Evolutionary conservation across 2,888 invertebrate genomes (phyloP).

Genomic region (Xylota sylvarum): DNA sequence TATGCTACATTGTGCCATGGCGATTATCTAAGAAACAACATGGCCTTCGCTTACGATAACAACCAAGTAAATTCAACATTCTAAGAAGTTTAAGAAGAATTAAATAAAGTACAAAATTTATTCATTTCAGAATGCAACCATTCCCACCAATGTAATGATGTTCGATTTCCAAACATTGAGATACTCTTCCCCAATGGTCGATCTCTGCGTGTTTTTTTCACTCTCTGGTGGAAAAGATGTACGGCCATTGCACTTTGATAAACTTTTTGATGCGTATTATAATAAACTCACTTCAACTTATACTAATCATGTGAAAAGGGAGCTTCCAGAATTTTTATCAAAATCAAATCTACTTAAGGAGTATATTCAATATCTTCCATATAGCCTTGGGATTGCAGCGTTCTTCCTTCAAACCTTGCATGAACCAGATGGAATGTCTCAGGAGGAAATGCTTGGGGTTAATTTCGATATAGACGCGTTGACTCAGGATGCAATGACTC

Average conservation of each 20-base stretch:
- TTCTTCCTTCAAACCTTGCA: constrained; percentile 80
- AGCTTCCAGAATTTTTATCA: constrained; percentile 81
- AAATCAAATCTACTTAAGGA: constrained; percentile 80
- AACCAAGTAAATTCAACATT: constrained; percentile 30
- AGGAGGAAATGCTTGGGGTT: constrained; percentile 77
- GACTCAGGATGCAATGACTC: constrained; percentile 61
- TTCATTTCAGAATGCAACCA: constrained; percentile 66
- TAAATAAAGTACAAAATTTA: background rate
- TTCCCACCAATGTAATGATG: constrained; percentile 82
- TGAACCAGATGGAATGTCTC: constrained; percentile 76
- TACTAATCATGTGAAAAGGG: constrained; percentile 48
- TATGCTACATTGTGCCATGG: constrained; percentile 83
- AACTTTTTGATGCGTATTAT: constrained; percentile 82
- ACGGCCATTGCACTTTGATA: constrained; percentile 80
- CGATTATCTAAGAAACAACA: constrained; percentile 83
- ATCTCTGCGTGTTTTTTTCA: constrained; percentile 81
- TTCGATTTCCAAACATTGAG: constrained; percentile 84
- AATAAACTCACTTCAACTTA: constrained; percentile 78
- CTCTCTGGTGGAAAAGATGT: constrained; percentile 81
- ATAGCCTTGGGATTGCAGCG: constrained; percentile 78
- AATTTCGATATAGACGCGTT: constrained; percentile 72
- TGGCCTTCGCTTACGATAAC: constrained; percentile 82
- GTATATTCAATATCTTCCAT: constrained; percentile 81
- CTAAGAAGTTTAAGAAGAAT: background rate
- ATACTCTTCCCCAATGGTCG: constrained; percentile 83